Percentiles rank a stretch among this genome's conserved stretches.
Conservation (phyloP, 2,888 invertebrate species). For the Volucella inanis region DNA sequence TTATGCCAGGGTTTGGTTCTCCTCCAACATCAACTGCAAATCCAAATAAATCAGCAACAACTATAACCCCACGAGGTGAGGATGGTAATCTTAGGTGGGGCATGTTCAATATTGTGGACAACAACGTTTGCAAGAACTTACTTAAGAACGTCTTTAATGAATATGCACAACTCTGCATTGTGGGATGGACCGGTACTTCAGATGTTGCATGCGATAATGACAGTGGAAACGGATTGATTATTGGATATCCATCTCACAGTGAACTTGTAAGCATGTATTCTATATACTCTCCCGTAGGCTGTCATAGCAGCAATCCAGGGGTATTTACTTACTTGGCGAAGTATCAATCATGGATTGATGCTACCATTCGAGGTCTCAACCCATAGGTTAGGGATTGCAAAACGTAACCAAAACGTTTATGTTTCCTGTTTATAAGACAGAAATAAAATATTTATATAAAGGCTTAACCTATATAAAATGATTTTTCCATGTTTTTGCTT, state of each 20-base stretch:
- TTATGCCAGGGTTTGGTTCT: conserved; percentile 47
- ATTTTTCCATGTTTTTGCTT: too few relatives aligned
- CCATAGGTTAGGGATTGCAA: too few relatives aligned
- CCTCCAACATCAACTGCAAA: not conserved
- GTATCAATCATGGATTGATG: conserved; percentile 49
- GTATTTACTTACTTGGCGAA: conserved; percentile 36
- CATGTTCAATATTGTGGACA: conserved; percentile 27
- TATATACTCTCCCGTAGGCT: not conserved
- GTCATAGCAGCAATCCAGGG: conserved; percentile 3
- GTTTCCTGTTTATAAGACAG: too few relatives aligned
- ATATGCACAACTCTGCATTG: conserved; percentile 43
- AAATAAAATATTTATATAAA: too few relatives aligned
- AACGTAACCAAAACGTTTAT: too few relatives aligned
- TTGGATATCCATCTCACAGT: conserved; percentile 39
- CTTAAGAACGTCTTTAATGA: conserved; percentile 32
- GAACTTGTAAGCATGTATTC: conserved; percentile 56
- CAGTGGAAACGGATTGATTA: conserved; percentile 49
- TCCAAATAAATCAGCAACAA: not conserved
- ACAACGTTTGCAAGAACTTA: conserved; percentile 6
- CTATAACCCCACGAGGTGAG: not conserved
- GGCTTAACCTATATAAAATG: too few relatives aligned
- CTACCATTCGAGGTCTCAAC: too few relatives aligned
- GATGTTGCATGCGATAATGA: conserved; percentile 48
- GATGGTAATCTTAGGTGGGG: conserved; percentile 17
- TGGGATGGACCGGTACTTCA: conserved; percentile 40